phyloP scores from a whole-genome alignment of 2,113 vertebrate species.

The Scartelaos histophorus region DNA sequence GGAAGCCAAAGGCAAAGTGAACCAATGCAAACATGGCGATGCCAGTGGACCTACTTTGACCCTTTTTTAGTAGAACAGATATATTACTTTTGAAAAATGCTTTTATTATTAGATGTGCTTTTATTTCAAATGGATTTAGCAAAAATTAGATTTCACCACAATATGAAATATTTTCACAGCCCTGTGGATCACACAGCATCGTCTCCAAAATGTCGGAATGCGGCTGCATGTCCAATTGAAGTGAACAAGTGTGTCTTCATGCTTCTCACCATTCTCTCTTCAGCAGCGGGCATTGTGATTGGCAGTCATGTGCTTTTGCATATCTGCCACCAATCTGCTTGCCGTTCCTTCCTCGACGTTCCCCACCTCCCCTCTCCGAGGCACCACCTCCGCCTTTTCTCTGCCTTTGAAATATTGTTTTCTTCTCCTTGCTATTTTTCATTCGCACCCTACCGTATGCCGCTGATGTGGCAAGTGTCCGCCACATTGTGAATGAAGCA shows the following conservation, averaged over 20 bases:
- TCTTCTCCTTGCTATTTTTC: constrained; percentile 35
- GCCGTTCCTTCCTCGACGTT: constrained; percentile 33
- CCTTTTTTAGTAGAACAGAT: too few species aligned
- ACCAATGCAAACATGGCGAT: too few species aligned
- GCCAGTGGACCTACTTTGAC: too few species aligned
- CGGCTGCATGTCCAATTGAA: constrained; percentile 6
- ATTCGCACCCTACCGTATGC: constrained; percentile 62
- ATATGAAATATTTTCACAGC: not conserved
- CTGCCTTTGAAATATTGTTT: constrained; percentile 24
- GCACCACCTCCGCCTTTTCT: constrained; percentile 41
- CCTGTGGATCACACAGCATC: not conserved
- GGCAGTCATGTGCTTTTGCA: constrained; percentile 45
- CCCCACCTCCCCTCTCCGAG: constrained; percentile 17
- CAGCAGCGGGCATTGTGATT: constrained; percentile 47
- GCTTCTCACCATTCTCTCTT: constrained; percentile 15
- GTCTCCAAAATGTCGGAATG: constrained; percentile 8
- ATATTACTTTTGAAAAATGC: too few species aligned
- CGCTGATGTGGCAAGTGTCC: constrained; percentile 58
- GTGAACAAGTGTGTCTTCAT: constrained; percentile 4
- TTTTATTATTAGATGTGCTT: too few species aligned
- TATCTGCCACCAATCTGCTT: constrained; percentile 49
- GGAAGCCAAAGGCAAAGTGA: too few species aligned
- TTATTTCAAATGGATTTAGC: too few species aligned
- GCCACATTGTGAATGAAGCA: constrained; percentile 55
- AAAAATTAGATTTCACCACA: not conserved